phyloP scores from a whole-genome alignment of 2,888 invertebrate genomes.

The Carcina quercana region DNA sequence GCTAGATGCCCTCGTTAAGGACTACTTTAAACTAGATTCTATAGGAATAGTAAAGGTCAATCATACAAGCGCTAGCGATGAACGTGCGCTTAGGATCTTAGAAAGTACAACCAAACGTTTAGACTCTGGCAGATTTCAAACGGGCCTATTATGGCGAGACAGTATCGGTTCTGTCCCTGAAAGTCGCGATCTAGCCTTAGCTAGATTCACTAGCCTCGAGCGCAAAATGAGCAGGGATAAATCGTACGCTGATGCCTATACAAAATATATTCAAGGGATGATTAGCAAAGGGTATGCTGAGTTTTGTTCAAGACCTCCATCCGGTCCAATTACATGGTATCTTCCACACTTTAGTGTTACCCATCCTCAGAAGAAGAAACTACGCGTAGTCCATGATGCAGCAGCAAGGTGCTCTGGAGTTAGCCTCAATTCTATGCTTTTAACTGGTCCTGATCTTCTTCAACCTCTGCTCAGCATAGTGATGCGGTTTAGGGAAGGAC shows the following conservation, averaged over 20 bases:
- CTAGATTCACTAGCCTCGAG: neutral
- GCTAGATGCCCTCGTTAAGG: neutral
- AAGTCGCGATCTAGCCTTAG: neutral
- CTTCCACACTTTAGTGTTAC: conserved; percentile 4
- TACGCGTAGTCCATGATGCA: conserved; percentile 28
- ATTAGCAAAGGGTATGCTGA: neutral
- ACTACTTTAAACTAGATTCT: neutral
- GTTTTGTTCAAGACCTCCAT: neutral
- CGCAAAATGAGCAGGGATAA: neutral
- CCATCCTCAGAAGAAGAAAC: conserved; percentile 10
- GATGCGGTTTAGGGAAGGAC: conserved; percentile 15
- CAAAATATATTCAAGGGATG: neutral
- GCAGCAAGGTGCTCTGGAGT: conserved; percentile 19
- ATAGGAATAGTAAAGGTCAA: neutral
- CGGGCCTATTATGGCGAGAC: neutral
- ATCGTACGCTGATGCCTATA: neutral
- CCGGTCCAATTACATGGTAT: conserved; percentile 1
- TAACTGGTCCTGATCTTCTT: conserved; percentile 25
- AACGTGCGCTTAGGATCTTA: neutral
- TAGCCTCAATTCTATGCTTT: conserved; percentile 22
- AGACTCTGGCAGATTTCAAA: neutral
- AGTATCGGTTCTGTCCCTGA: neutral
- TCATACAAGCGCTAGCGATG: neutral
- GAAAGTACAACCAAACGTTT: neutral
- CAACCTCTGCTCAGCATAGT: conserved; percentile 22